Percentiles rank a stretch among this genome's conserved stretches.
Conservation (phyloP, 2,888 invertebrate genomes). For the Melinaea marsaeus region DNA sequence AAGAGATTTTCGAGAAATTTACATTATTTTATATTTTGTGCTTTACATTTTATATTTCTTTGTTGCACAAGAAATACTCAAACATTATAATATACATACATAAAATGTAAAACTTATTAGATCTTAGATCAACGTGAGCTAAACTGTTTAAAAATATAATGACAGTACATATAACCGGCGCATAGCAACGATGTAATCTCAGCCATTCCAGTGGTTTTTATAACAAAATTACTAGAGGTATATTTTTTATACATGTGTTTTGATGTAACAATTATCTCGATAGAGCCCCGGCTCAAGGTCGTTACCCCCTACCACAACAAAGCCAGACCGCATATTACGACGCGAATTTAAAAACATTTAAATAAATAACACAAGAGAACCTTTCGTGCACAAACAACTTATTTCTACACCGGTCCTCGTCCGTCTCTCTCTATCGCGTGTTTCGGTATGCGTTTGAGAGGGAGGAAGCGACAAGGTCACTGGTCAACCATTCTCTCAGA, state of each 20-base stretch:
- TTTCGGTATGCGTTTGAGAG: constrained; percentile 41
- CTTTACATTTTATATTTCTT: neutral
- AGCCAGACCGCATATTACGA: constrained; percentile 56
- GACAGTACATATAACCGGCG: neutral
- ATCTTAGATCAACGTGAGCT: no score
- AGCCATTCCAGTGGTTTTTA: constrained; percentile 11
- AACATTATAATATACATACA: no score
- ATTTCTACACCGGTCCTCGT: constrained; percentile 28
- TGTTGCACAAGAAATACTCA: no score
- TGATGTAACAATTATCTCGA: constrained; percentile 38
- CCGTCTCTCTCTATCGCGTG: constrained; percentile 46
- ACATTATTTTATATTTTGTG: neutral
- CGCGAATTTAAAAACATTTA: constrained; percentile 70
- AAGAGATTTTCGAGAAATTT: neutral
- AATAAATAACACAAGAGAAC: constrained; percentile 68
- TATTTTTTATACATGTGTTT: constrained; percentile 24
- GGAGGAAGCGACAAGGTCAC: constrained; percentile 72
- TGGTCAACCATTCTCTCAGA: constrained; percentile 73
- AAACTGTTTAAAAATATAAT: no score
- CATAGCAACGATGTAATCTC: neutral
- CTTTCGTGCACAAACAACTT: constrained; percentile 63
- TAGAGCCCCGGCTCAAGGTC: constrained; percentile 57
- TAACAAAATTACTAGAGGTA: constrained; percentile 1
- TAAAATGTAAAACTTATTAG: no score
- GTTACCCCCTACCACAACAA: constrained; percentile 62